Base-by-base conservation (phyloP, 2,797 vertebrate species). In the Coendou prehensilis region DNA sequence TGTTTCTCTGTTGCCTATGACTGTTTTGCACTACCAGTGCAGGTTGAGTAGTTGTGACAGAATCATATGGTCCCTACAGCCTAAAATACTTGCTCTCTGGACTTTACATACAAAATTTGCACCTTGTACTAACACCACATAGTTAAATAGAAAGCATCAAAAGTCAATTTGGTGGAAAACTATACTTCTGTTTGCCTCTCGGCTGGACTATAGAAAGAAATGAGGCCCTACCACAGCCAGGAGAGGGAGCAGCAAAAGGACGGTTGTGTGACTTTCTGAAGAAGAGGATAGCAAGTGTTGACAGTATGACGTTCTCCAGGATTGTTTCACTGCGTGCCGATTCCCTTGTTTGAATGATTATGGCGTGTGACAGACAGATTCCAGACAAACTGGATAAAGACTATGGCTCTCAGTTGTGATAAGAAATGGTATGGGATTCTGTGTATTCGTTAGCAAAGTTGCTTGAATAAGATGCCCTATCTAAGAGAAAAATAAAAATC, bases 261-360 rank as follows among this genome's bases (percentile, higher is more conserved):
- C 26, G 50, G 10, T 85, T 71, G 63, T 88, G 64, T 56, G 18
- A 52, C 37, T 91, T 94, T n/a, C 50, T 95, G 50, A 75, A 93
- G 73, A 81, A 69, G 45, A 50, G 6, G 33, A 73, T 59, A 78
- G 84, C 61, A 80, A 50, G 18, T 52, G 37, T 73, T 80, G 45
- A 67, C 28, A 33, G 26, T 83, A n/a, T 26, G 56, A 86, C 69
- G 37, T 45, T 67, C 23, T 80, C 56, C 69, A 63, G 81, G 41
- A 20, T 86, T 79, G 45, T 57, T 89, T 86, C 52, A 41, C 37
- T 64, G 23, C 1, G 3, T 41, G 22, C 23, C 22, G 14, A 17
- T 92, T 87, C 41, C n/a, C 15, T 75, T 93, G 54, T 95, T 71
- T 86, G 69, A 93, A 89, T 95, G 76, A 47, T 92, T 95, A 88